Evolutionary conservation across 2,888 invertebrate species (phyloP).

Genomic region (Xanthia togata): DNA sequence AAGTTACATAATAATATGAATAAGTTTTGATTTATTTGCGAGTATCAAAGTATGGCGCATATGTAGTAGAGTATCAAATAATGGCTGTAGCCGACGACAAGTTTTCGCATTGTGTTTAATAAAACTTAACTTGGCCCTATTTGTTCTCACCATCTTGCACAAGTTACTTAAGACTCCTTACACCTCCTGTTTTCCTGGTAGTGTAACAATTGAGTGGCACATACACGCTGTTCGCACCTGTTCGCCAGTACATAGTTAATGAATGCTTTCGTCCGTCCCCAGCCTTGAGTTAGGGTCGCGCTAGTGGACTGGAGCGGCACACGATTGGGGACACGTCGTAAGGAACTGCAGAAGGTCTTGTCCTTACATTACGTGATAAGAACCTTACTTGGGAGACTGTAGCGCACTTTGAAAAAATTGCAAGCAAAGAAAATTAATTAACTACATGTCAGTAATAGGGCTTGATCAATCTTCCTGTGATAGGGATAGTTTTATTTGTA

Average conservation of each 20-base stretch:
- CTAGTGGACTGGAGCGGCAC: conserved; percentile 24
- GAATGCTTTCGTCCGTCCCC: conserved; percentile 36
- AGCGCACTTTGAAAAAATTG: background rate
- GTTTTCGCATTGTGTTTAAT: background rate
- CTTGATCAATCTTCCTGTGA: too few relatives aligned
- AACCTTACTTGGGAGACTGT: background rate
- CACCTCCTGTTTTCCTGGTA: conserved; percentile 17
- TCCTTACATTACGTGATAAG: background rate
- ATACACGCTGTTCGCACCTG: conserved; percentile 52
- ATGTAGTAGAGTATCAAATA: too few relatives aligned
- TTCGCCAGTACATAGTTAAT: conserved; percentile 61
- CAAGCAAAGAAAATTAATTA: background rate
- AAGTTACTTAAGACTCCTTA: background rate
- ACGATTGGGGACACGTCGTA: background rate
- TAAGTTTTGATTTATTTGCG: too few relatives aligned
- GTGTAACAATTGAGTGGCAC: conserved; percentile 35
- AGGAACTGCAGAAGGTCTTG: conserved; percentile 11
- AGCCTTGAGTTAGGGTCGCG: conserved; percentile 46
- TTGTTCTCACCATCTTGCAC: background rate
- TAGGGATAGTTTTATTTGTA: background rate
- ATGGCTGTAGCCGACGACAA: background rate
- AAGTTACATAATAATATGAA: too few relatives aligned
- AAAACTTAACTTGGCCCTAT: background rate
- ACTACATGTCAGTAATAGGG: too few relatives aligned
- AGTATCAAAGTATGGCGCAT: too few relatives aligned